phyloP scores from a whole-genome alignment of 2,888 invertebrate genomes.

The Hirtodrosophila trivittata region DNA sequence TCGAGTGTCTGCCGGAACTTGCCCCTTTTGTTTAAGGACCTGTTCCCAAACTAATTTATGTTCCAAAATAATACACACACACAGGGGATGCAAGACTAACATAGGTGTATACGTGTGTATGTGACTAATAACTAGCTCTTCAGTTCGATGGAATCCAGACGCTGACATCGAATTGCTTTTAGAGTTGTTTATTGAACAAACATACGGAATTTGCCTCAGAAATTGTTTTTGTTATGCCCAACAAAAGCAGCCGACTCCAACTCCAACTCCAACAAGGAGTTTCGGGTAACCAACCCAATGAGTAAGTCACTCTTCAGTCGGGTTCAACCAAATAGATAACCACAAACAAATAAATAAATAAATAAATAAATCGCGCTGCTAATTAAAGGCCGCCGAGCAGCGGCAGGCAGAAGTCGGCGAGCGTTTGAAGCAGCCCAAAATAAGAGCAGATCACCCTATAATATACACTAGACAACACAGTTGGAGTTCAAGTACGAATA shows the following conservation, averaged over 20 bases:
- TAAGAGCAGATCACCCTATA: constrained; percentile 41
- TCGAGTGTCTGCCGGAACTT: constrained; percentile 45
- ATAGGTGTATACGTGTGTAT: background rate
- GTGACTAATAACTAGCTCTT: too few species aligned
- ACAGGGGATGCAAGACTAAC: background rate
- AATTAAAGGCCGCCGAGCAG: constrained; percentile 65
- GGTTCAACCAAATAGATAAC: constrained; percentile 42
- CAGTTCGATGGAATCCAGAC: background rate
- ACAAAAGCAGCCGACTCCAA: constrained; percentile 34
- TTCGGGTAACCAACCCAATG: constrained; percentile 38
- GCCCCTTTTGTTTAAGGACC: constrained; percentile 44
- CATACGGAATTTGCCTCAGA: constrained; percentile 39
- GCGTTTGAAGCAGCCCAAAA: constrained; percentile 64
- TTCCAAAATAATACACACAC: constrained; percentile 24
- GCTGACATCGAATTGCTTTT: constrained; percentile 55
- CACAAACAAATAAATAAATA: constrained; percentile 51
- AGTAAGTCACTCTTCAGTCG: constrained; percentile 52
- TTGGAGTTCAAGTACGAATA: too few species aligned
- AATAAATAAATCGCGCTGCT: constrained; percentile 75
- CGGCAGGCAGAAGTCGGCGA: constrained; percentile 33
- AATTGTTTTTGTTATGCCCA: constrained; percentile 28
- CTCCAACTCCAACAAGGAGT: constrained; percentile 18
- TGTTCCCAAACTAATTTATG: constrained; percentile 53
- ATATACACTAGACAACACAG: constrained; percentile 33
- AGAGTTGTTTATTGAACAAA: constrained; percentile 54